Evolutionary conservation across 2,797 vertebrate species (phyloP).

Genomic region (Antrozous pallidus): DNA sequence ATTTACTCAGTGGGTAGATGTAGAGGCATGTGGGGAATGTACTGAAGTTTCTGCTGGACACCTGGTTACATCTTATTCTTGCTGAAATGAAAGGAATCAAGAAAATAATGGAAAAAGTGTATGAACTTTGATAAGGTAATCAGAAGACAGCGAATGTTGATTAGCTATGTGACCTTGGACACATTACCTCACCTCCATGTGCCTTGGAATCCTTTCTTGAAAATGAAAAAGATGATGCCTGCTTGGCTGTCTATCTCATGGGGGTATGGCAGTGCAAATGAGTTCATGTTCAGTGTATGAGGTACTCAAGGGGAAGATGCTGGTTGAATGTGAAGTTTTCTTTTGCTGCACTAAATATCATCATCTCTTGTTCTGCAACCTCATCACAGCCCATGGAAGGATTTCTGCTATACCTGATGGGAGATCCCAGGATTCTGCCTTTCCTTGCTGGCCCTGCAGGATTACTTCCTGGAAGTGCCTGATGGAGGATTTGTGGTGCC

Average conservation of each 20-base stretch:
- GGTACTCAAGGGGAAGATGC: not conserved
- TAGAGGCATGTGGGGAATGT: not conserved
- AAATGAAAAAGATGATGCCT: conserved; percentile 33
- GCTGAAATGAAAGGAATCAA: conserved; percentile 48
- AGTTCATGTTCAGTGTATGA: conserved; percentile 36
- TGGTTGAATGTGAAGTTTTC: conserved; percentile 5
- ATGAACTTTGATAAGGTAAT: not conserved
- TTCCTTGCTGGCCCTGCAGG: not conserved
- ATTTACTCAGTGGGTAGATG: not conserved
- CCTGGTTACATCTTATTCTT: conserved; percentile 4
- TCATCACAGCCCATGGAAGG: not conserved
- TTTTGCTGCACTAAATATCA: not conserved
- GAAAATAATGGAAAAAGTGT: not conserved
- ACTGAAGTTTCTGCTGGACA: not conserved
- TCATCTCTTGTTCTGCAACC: not conserved
- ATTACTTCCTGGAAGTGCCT: not conserved
- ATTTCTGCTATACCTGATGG: not conserved
- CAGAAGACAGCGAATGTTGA: not conserved
- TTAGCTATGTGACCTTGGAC: conserved; percentile 7
- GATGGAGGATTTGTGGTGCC: not conserved
- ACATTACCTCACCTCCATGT: not conserved
- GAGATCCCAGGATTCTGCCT: not conserved
- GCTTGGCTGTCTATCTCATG: not conserved
- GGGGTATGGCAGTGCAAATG: conserved; percentile 31
- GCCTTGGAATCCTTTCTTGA: not conserved